Evolutionary conservation across 2,888 invertebrate species (phyloP).

Genomic region (Lottia scabra): DNA sequence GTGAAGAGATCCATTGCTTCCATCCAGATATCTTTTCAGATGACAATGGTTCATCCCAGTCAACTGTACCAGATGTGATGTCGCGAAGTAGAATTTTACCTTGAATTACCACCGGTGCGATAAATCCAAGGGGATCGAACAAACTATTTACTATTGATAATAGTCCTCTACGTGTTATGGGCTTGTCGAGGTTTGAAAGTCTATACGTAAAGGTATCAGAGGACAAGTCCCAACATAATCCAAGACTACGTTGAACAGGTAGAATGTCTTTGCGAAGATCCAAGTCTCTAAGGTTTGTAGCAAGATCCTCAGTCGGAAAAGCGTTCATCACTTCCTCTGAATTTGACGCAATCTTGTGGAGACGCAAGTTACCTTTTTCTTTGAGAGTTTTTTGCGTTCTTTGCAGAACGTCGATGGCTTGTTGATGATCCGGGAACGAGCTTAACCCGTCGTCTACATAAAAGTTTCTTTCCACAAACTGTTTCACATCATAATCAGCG

Average conservation of each 20-base stretch:
- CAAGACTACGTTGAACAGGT: constrained; percentile 17
- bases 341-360: constrained; percentile 32
- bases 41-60: constrained; percentile 23
- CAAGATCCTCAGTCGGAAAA: constrained; percentile 16
- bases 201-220: constrained; percentile 10
- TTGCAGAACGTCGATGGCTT: constrained; percentile 7
- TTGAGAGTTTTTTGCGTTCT: constrained; percentile 7
- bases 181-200: constrained; percentile 4
- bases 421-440: neutral
- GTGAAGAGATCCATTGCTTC: constrained; percentile 15
- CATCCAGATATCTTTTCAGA: constrained; percentile 6
- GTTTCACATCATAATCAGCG: constrained; percentile 10
- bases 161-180: constrained; percentile 21
- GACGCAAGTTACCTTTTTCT: constrained; percentile 12
- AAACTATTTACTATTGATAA: constrained; percentile 25
- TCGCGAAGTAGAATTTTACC: constrained; percentile 21
- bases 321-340: constrained; percentile 17
- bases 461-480: constrained; percentile 24
- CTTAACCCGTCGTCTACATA: constrained; percentile 14
- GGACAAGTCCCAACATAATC: constrained; percentile 15
- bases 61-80: constrained; percentile 4
- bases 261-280: constrained; percentile 10
- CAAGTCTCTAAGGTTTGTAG: constrained; percentile 5
- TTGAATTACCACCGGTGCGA: constrained; percentile 19
- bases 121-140: constrained; percentile 24